Conservation (phyloP, 2,888 invertebrate genomes). For the Encarsia formosa region DNA sequence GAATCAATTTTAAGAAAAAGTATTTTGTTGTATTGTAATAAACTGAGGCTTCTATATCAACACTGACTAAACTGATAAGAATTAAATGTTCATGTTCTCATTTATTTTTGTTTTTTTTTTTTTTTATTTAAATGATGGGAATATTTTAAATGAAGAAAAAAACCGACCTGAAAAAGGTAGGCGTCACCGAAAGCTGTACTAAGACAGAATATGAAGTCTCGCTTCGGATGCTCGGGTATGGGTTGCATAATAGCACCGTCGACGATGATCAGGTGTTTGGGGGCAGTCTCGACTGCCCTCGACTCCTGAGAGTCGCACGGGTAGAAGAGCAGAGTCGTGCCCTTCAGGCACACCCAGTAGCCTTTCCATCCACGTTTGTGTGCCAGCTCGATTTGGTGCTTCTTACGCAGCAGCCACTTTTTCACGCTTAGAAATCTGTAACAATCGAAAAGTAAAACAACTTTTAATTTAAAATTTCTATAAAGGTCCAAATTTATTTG, state of each 20-base stretch:
- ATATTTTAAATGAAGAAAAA: too few species aligned
- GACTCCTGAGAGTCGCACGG: slow-evolving; percentile 91
- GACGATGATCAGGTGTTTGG: slow-evolving; percentile 92
- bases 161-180: slow-evolving; percentile 84
- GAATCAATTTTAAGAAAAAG: too few species aligned
- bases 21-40: too few species aligned
- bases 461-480: too few species aligned
- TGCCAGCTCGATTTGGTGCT: slow-evolving; percentile 94
- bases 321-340: slow-evolving; percentile 92
- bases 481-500: too few species aligned
- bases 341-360: slow-evolving; percentile 97
- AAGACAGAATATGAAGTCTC: slow-evolving; percentile 96
- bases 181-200: slow-evolving; percentile 98
- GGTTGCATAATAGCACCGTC: slow-evolving; percentile 98
- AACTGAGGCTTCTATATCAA: too few species aligned
- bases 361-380: slow-evolving; percentile 97
- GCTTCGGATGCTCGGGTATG: slow-evolving; percentile 97
- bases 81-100: too few species aligned
- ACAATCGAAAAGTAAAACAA: too few species aligned
- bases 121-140: too few species aligned
- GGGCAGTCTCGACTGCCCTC: slow-evolving; percentile 85
- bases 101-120: too few species aligned
- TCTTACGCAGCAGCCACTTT: slow-evolving; percentile 95
- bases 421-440: slow-evolving; percentile 91
- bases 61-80: too few species aligned